Evolutionary conservation across 2,888 invertebrate species (phyloP).

Genomic region (Nomada flava): DNA sequence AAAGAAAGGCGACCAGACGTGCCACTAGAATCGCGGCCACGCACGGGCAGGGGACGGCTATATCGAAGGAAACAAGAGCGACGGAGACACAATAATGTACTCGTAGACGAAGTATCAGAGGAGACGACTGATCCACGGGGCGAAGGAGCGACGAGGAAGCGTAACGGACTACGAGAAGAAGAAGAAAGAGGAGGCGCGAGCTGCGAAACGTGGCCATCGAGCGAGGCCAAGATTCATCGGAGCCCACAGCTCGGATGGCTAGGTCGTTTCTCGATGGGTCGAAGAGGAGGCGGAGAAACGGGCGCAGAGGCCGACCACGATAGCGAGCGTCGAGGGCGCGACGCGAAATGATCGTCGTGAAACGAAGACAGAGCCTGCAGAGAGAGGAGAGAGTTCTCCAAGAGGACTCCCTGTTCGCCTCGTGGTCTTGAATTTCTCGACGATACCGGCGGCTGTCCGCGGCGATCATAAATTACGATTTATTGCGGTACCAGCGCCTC

Average conservation of each 20-base stretch:
- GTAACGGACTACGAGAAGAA: not conserved
- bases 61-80: slow-evolving; percentile 6
- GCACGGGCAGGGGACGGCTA: slow-evolving; percentile 21
- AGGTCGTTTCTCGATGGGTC: slow-evolving; percentile 34
- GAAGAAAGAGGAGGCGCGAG: not conserved
- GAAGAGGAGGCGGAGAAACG: slow-evolving; percentile 48
- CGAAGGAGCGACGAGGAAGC: not conserved
- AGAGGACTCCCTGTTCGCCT: not conserved
- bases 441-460: slow-evolving; percentile 69
- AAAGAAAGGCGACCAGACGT: slow-evolving; percentile 40
- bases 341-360: slow-evolving; percentile 15
- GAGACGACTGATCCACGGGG: not conserved
- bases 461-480: slow-evolving; percentile 82
- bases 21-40: not conserved
- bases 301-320: slow-evolving; percentile 43
- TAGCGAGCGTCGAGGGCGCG: slow-evolving; percentile 58
- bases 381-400: not conserved
- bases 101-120: not conserved
- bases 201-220: slow-evolving; percentile 1
- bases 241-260: slow-evolving; percentile 6
- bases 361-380: not conserved
- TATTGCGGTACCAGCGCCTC: slow-evolving; percentile 81
- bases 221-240: slow-evolving; percentile 31
- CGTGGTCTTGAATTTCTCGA: slow-evolving; percentile 1
- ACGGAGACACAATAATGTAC: slow-evolving; percentile 8